Evolutionary conservation across 2,797 vertebrate species (phyloP).

Genomic region (Chaunax sp.): DNA sequence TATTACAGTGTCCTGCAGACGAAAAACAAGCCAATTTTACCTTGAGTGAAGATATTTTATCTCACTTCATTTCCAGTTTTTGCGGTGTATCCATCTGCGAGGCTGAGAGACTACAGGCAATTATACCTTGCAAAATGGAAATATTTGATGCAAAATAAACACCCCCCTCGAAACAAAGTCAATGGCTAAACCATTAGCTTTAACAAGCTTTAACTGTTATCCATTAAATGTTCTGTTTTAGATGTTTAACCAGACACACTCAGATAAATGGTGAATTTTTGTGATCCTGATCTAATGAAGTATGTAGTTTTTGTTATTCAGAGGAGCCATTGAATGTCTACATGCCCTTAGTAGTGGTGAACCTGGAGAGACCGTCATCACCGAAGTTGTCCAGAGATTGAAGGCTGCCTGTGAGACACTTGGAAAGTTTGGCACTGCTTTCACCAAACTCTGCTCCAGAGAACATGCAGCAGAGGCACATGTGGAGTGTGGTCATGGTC

Average conservation of each 20-base stretch:
- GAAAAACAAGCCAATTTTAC: no score
- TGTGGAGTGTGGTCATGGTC: conserved; percentile 73
- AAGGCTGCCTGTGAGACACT: conserved; percentile 75
- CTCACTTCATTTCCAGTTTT: no score
- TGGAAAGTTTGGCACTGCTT: conserved; percentile 68
- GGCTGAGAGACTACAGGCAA: no score
- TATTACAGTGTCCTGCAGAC: no score
- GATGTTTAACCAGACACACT: neutral
- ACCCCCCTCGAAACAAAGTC: neutral
- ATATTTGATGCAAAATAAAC: no score
- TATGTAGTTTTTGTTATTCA: conserved; percentile 57
- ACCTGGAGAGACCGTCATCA: conserved; percentile 5
- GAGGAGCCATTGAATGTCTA: conserved; percentile 80
- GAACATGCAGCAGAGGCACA: conserved; percentile 78
- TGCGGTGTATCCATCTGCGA: no score
- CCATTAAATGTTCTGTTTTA: neutral
- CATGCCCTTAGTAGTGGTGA: conserved; percentile 8
- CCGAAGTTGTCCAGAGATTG: conserved; percentile 47
- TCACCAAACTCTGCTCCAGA: conserved; percentile 72
- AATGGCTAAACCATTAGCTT: neutral
- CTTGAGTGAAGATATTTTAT: no score
- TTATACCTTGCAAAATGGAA: no score
- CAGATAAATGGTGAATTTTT: neutral
- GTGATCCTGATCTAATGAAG: no score
- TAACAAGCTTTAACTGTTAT: no score